phyloP scores from a whole-genome alignment of 2,797 vertebrate genomes.

The Enteromius anoplus region DNA sequence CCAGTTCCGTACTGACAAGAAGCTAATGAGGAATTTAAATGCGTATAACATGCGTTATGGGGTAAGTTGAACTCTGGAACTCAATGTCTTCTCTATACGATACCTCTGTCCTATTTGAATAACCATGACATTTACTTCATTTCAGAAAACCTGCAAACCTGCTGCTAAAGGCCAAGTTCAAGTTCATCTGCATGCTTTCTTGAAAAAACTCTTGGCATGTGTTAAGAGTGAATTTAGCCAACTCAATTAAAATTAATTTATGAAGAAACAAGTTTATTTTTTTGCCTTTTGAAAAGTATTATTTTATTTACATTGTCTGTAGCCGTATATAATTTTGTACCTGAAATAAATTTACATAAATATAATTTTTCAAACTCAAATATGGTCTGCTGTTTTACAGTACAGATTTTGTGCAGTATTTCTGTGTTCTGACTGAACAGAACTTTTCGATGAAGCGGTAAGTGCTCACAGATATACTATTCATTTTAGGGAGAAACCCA shows the following conservation, averaged over 20 bases:
- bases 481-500: too few species aligned
- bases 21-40: slow-evolving; percentile 5
- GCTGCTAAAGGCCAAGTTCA: fast-evolving
- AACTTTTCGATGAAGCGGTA: too few species aligned
- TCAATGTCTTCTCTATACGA: neutral
- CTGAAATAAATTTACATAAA: neutral
- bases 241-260: slow-evolving; percentile 29
- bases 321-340: neutral
- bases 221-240: fast-evolving
- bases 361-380: neutral
- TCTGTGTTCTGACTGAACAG: neutral
- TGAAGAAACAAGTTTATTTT: slow-evolving; percentile 40
- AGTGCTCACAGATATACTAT: too few species aligned
- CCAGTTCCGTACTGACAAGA: fast-evolving
- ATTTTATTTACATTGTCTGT: slow-evolving; percentile 42
- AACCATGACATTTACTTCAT: neutral
- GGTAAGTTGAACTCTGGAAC: slow-evolving; percentile 34
- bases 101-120: neutral
- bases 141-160: slow-evolving; percentile 28
- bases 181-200: neutral
- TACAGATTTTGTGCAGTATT: neutral
- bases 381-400: neutral
- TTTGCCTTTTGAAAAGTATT: slow-evolving; percentile 54
- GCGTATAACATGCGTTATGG: fast-evolving
- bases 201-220: fast-evolving